These are phyloP conservation scores for Antigone vipio DNA, from an alignment of 2,113 vertebrate species.

Conservation along the genomic window DNA sequence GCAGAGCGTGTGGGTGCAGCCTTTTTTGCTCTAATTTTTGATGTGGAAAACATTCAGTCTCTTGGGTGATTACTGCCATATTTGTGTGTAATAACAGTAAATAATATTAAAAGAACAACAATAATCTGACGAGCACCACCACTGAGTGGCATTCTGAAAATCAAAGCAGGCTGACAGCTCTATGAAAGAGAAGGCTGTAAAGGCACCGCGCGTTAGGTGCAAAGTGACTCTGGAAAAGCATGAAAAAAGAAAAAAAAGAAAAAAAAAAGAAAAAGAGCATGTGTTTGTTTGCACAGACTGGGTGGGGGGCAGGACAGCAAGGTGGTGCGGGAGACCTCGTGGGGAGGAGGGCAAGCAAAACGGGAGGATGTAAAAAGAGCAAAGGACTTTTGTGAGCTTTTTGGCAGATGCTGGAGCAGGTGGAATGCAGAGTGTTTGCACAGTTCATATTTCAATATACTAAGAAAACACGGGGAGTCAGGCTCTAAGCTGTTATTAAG, in stretches of 20 bases:
- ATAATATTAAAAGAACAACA: not conserved
- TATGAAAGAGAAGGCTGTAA: not conserved
- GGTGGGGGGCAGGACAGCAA: not conserved
- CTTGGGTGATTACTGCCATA: not conserved
- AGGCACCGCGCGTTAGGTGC: not conserved
- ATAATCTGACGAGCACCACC: not conserved
- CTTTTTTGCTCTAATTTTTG: not conserved
- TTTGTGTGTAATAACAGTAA: not conserved
- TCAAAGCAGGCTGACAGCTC: not conserved
- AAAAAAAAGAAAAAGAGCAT: not conserved
- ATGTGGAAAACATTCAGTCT: conserved; percentile 10
- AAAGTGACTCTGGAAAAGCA: not conserved
- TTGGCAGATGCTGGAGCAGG: conserved; percentile 63
- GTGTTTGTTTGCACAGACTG: not conserved
- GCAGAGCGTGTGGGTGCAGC: not conserved
- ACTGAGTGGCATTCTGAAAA: not conserved
- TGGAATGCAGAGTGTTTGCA: conserved; percentile 70
- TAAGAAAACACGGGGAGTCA: conserved; percentile 60
- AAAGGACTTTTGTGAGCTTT: conserved; percentile 48
- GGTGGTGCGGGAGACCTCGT: not conserved
- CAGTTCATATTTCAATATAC: conserved; percentile 67
- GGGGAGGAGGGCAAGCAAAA: not conserved
- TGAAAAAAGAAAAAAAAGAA: not conserved
- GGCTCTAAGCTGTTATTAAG: conserved; percentile 56
- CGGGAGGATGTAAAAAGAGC: not conserved